Evolutionary conservation across 2,797 vertebrate species (phyloP).

Genomic region (Diglossa cyanea): DNA sequence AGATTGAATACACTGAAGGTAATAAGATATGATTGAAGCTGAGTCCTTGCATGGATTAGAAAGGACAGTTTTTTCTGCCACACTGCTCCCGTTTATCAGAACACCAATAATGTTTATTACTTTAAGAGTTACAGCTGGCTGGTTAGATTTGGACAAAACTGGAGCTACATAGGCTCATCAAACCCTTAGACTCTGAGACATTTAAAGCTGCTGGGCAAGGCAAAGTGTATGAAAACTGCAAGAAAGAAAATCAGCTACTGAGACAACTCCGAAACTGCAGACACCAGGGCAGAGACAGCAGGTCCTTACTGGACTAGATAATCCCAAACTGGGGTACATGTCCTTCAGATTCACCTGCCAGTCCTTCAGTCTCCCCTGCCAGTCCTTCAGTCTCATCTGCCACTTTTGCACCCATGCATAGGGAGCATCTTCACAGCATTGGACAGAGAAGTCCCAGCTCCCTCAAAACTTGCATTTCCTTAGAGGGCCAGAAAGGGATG

Average conservation of each 20-base stretch:
- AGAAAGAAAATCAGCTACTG: not conserved
- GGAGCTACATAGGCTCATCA: not conserved
- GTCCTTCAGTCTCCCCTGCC: not conserved
- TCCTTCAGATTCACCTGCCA: not conserved
- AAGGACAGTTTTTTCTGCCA: not conserved
- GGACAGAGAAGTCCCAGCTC: not conserved
- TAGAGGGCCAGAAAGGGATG: not conserved
- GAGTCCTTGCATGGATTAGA: conserved; percentile 3
- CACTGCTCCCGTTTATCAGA: conserved; percentile 10
- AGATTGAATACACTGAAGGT: conserved; percentile 22
- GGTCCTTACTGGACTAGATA: not conserved
- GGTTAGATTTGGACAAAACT: not conserved
- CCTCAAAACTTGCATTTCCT: not conserved
- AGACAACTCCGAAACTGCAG: not conserved
- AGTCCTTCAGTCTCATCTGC: not conserved
- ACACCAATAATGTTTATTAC: conserved; percentile 45
- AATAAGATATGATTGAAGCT: conserved; percentile 43
- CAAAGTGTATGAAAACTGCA: not conserved
- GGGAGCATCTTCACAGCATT: not conserved
- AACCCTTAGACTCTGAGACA: not conserved
- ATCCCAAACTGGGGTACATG: fast-evolving
- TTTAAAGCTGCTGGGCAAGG: not conserved
- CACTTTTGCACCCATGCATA: not conserved
- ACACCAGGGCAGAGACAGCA: not conserved
- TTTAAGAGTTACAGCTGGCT: not conserved